Percentiles rank a stretch among this genome's conserved stretches.
Evolutionary conservation across 2,113 vertebrate genomes (phyloP).

Genomic region (Sinocyclocheilus maitianheensis): DNA sequence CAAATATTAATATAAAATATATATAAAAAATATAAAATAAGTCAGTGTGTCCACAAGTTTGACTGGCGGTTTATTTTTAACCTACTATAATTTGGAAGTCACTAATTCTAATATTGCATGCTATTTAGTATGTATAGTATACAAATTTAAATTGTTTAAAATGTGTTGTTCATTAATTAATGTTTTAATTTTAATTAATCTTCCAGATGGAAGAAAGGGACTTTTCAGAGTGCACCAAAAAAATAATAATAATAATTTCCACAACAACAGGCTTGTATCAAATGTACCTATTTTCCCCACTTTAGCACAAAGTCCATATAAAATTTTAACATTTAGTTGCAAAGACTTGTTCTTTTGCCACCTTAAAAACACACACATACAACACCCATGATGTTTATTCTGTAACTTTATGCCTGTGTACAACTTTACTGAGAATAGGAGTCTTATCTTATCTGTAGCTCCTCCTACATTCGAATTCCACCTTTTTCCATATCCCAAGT

Average conservation of each 20-base stretch:
- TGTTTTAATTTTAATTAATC: too few relatives aligned
- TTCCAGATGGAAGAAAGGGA: not conserved
- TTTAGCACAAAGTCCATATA: constrained; percentile 13
- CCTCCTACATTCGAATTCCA: constrained; percentile 38
- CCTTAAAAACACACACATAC: constrained; percentile 35
- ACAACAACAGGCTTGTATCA: not conserved
- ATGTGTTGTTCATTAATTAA: not conserved
- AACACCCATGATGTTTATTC: constrained; percentile 17
- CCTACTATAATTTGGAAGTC: too few relatives aligned
- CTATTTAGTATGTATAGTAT: not conserved
- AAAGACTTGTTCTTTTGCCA: not conserved
- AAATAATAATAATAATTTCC: not conserved
- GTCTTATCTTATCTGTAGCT: constrained; percentile 53
- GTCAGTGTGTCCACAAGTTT: too few relatives aligned
- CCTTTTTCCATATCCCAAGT: constrained; percentile 40
- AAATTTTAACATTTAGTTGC: not conserved
- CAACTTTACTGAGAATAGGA: constrained; percentile 47
- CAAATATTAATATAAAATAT: too few relatives aligned
- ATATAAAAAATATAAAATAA: too few relatives aligned
- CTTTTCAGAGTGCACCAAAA: too few relatives aligned
- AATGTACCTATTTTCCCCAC: not conserved
- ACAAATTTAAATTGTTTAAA: not conserved
- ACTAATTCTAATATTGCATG: not conserved
- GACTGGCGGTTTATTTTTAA: too few relatives aligned
- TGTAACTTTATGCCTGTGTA: constrained; percentile 31